A percentile compares a stretch with the other conserved stretches of the same genome.
Conservation (phyloP, 2,888 invertebrate species). For the Hirtodrosophila cameraria region DNA sequence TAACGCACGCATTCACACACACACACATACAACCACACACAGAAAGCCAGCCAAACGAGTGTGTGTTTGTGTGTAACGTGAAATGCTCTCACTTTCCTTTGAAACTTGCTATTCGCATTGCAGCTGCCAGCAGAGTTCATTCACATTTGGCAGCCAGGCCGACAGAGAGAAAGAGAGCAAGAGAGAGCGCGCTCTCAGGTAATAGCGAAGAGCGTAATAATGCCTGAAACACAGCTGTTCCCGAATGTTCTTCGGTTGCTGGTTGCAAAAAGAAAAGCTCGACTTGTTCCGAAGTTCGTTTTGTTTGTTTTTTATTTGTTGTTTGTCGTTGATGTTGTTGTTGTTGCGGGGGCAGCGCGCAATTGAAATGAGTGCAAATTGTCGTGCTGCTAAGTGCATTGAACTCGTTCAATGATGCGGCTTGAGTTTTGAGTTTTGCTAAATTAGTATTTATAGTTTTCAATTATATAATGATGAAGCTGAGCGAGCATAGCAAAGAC, state of each 20-base stretch:
- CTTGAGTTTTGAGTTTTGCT: conserved; percentile 18
- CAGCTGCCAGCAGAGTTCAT: conserved; percentile 72
- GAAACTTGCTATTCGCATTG: conserved; percentile 82
- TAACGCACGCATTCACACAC: conserved; percentile 3
- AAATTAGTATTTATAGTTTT: conserved; percentile 36
- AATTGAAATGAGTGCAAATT: conserved; percentile 75
- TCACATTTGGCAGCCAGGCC: conserved; percentile 71
- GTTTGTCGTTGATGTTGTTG: no score
- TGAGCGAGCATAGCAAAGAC: no score
- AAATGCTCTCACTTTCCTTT: conserved; percentile 84
- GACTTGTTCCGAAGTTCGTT: conserved; percentile 34
- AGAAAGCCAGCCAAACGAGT: conserved; percentile 24
- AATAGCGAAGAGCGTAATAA: conserved; percentile 26
- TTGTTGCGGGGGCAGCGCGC: conserved; percentile 48
- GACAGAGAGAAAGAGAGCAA: conserved; percentile 35
- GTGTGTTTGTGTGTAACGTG: conserved; percentile 47
- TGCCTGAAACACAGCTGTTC: conserved; percentile 69
- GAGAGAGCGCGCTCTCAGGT: conserved; percentile 40
- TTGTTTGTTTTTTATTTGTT: no score
- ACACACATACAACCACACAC: neutral
- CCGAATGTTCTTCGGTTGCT: conserved; percentile 65
- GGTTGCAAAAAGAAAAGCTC: conserved; percentile 41
- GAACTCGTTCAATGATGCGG: conserved; percentile 50
- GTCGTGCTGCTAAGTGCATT: conserved; percentile 62
- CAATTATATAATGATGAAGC: conserved; percentile 47